These are phyloP conservation scores for Empidonax traillii DNA, from an alignment of 2,113 vertebrate species.

Conservation along the genomic window DNA sequence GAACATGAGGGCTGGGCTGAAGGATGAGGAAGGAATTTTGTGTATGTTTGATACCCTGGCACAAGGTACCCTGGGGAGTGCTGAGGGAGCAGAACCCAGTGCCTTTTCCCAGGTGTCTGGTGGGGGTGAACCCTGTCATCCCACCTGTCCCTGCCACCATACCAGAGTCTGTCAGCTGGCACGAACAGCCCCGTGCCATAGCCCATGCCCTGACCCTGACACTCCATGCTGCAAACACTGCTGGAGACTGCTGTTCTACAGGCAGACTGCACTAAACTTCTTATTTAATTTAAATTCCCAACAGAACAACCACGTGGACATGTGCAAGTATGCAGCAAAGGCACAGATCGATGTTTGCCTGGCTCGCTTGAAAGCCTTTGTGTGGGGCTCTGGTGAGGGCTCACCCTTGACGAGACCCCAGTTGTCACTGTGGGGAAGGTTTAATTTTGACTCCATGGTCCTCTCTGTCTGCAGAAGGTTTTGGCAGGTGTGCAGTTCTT, in stretches of 20 bases:
- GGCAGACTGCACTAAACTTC: neutral
- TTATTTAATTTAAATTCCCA: neutral
- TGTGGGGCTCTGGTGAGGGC: neutral
- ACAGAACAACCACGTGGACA: neutral
- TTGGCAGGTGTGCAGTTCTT: neutral
- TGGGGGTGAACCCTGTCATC: neutral
- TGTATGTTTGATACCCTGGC: rapidly evolving
- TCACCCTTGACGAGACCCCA: rapidly evolving
- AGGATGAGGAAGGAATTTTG: neutral
- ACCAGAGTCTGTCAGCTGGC: neutral
- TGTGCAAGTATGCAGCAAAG: neutral
- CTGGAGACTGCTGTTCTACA: neutral
- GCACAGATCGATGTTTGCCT: rapidly evolving
- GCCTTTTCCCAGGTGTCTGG: neutral
- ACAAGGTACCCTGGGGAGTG: neutral
- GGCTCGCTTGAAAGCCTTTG: neutral
- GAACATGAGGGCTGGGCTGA: neutral
- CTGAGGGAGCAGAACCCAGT: neutral
- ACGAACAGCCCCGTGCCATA: rapidly evolving
- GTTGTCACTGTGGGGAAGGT: neutral
- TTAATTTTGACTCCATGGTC: neutral
- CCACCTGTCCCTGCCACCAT: neutral
- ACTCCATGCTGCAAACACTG: rapidly evolving
- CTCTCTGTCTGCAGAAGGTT: neutral
- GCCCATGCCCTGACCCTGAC: rapidly evolving